phyloP scores from a whole-genome alignment of 1,140 invertebrate species.

The Cyrtorhinus lividipennis region DNA sequence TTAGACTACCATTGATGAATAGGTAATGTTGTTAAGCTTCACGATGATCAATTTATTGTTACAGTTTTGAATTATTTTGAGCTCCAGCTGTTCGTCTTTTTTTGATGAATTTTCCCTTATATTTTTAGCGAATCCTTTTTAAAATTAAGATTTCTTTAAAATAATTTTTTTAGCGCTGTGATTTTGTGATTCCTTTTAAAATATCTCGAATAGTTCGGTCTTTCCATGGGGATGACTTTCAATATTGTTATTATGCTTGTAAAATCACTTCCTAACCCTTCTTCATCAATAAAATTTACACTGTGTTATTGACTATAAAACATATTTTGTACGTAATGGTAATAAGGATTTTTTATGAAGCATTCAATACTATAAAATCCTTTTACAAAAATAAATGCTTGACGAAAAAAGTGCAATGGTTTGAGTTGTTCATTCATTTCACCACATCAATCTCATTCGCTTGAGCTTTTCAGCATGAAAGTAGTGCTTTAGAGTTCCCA shows the following conservation, averaged over 20 bases:
- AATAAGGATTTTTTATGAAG: not conserved
- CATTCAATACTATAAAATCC: not conserved
- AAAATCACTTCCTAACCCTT: not conserved
- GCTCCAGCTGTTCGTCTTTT: no score
- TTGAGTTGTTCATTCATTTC: not conserved
- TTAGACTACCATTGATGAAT: no score
- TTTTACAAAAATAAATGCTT: not conserved
- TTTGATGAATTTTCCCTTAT: no score
- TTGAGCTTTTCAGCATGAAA: not conserved
- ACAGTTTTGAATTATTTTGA: no score
- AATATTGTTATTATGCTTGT: not conserved
- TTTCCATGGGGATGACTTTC: not conserved
- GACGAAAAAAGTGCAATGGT: not conserved
- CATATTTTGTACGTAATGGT: not conserved
- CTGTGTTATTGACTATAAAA: not conserved
- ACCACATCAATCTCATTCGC: not conserved
- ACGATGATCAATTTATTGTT: no score
- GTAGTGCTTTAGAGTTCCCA: no score
- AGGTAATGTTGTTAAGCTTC: no score
- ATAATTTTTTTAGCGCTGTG: not conserved
- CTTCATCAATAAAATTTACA: not conserved
- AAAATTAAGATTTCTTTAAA: not conserved
- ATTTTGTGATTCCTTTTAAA: not conserved
- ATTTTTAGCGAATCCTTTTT: no score
- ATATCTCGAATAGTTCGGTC: not conserved